Base-by-base conservation (phyloP, 2,888 invertebrate genomes). In the Idaea biselata region DNA sequence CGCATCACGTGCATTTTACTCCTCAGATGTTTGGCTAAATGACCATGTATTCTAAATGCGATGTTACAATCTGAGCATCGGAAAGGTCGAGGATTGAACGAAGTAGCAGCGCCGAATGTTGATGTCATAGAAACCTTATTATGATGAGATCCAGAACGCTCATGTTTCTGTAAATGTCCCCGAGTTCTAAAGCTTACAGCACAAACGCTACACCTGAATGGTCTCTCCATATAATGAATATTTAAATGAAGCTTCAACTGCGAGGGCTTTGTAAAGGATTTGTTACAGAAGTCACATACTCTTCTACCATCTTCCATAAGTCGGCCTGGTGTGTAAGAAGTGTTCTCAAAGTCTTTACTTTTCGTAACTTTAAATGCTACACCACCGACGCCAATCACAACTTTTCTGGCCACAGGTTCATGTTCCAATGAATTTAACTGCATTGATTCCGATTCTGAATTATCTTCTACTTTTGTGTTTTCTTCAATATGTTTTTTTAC, bases 1-100 rank as follows among this genome's bases (percentile, higher is more conserved):
- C 97, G 96, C 95, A 97, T 97, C 56, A 99, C 98, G 82, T 99
- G 99, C 94, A 97, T 97, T 93, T 98, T 98, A 69, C 98, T 98
- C 63, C 99, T 95, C 67, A 99, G 93, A 93, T 99, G 99, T 87
- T 99, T 99, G 0, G 99, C 98, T 77, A 99, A 92, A 87, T 99
- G 99, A 0, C 99, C 99, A 80, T 98, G 99, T 79, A 99, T 99
- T 74, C 98, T 94, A 85, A 99, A 99, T 8, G 98, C 99, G 73
- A 98, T 97, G 82, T 97, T 97, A 85, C 99, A 99, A 82, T 99
- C 98, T 18, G 95, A 95, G 90, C 99, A 99, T 79, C 98, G 97
- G 86, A 99, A 99, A 17, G 99, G 99, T 60, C 99, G 94, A 2
- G 99, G 99, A 89, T 99, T 99, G 70, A 96, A 96, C 16, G 97